Evolutionary conservation across 2,797 vertebrate species (phyloP).

Genomic region (Neostethus bicornis): DNA sequence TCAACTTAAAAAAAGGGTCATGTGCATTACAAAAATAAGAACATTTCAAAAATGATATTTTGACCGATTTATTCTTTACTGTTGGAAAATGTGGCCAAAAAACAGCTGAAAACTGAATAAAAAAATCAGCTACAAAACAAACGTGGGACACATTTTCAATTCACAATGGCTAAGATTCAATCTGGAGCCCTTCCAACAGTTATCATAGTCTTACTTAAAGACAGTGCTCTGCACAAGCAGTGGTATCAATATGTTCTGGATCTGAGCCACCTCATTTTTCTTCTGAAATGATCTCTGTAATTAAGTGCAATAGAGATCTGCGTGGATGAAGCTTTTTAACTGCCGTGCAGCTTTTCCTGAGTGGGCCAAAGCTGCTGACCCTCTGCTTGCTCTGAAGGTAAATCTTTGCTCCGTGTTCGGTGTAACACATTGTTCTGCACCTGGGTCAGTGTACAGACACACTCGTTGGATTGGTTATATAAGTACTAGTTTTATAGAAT

Average conservation of each 20-base stretch:
- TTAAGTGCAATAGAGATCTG: slow-evolving; percentile 45
- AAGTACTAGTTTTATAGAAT: slow-evolving; percentile 79
- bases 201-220: not conserved
- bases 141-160: not conserved
- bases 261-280: slow-evolving; percentile 29
- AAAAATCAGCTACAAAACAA: not conserved
- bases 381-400: slow-evolving; percentile 42
- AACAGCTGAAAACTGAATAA: not conserved
- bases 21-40: too few relatives aligned
- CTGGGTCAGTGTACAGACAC: slow-evolving; percentile 59
- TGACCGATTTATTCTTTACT: too few relatives aligned
- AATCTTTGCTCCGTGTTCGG: slow-evolving; percentile 51
- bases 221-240: not conserved
- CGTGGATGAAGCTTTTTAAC: slow-evolving; percentile 45
- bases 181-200: not conserved
- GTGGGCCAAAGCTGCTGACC: slow-evolving; percentile 54
- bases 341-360: slow-evolving; percentile 43
- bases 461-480: slow-evolving; percentile 73
- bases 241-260: slow-evolving; percentile 12
- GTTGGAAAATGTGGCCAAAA: not conserved
- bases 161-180: not conserved
- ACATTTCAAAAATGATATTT: too few relatives aligned
- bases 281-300: slow-evolving; percentile 62
- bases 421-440: slow-evolving; percentile 60
- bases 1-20: too few relatives aligned